Percentiles rank a stretch among this genome's conserved stretches.
phyloP scores from a whole-genome alignment of 2,797 vertebrate species.

The Trachurus trachurus region DNA sequence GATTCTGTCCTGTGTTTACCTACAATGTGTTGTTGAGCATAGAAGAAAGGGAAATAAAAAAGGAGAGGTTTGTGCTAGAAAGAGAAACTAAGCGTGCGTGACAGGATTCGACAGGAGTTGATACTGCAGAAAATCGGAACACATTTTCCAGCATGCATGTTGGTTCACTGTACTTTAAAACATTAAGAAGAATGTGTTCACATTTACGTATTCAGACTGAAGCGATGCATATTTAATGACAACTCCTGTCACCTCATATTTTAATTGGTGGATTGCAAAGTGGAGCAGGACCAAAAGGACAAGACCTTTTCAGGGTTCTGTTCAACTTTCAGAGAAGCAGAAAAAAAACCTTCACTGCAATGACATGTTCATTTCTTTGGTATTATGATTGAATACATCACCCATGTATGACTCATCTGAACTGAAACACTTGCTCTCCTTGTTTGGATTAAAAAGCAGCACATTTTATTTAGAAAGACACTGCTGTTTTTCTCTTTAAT shows the following conservation, averaged over 20 bases:
- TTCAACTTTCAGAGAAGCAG: constrained; percentile 44
- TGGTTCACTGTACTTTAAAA: constrained; percentile 67
- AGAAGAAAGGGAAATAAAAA: constrained; percentile 27
- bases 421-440: constrained; percentile 1
- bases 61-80: constrained; percentile 26
- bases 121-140: constrained; percentile 55
- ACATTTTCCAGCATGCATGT: constrained; percentile 41
- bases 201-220: constrained; percentile 60
- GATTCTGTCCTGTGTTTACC: constrained; percentile 18
- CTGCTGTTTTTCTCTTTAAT: not conserved
- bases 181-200: constrained; percentile 59
- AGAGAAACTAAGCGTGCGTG: constrained; percentile 27
- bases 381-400: constrained; percentile 11
- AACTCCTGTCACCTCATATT: constrained; percentile 68
- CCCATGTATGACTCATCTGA: constrained; percentile 2
- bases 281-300: constrained; percentile 64
- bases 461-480: not conserved
- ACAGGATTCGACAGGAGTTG: constrained; percentile 38
- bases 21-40: constrained; percentile 11
- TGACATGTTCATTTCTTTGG: constrained; percentile 29
- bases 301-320: constrained; percentile 71
- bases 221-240: constrained; percentile 74
- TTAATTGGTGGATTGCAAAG: constrained; percentile 75
- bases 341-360: constrained; percentile 6
- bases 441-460: constrained; percentile 23